Percentiles rank a stretch among this genome's conserved stretches.
phyloP scores from a whole-genome alignment of 1,140 invertebrate genomes.

The Frieseomelitta varia region DNA sequence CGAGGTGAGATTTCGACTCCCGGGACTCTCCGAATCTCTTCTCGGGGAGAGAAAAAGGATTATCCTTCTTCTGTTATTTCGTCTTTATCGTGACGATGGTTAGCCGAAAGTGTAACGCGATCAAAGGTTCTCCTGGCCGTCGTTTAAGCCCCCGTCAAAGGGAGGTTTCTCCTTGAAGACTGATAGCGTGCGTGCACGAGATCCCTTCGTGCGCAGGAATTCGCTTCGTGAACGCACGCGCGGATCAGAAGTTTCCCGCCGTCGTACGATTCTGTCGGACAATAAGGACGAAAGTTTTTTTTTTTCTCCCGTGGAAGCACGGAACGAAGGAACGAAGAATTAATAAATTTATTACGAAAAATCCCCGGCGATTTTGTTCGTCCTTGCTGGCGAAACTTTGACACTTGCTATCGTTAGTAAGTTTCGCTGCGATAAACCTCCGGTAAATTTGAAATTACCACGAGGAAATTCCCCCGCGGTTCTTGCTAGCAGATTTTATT shows the following conservation, averaged over 20 bases:
- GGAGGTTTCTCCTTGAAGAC: conserved; percentile 30
- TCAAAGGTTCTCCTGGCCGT: conserved; percentile 26
- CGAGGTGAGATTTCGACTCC: conserved; percentile 51
- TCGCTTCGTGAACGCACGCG: background rate
- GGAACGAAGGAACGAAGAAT: conserved; percentile 1
- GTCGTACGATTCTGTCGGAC: conserved; percentile 15
- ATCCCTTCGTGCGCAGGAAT: background rate
- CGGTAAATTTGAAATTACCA: conserved; percentile 22
- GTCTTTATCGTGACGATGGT: conserved; percentile 39
- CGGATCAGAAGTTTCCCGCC: conserved; percentile 30
- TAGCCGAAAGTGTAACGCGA: conserved; percentile 56
- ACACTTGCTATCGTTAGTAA: conserved; percentile 20
- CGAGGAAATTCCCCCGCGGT: background rate
- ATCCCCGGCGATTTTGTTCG: background rate
- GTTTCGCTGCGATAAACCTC: conserved; percentile 18
- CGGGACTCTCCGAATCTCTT: background rate
- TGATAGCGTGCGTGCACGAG: background rate
- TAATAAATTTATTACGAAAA: conserved; percentile 52
- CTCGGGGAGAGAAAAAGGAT: conserved; percentile 33
- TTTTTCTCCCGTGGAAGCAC: background rate
- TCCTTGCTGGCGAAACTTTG: conserved; percentile 1
- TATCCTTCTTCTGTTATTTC: conserved; percentile 49
- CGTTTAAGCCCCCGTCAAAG: conserved; percentile 29
- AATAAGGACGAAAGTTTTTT: conserved; percentile 19
- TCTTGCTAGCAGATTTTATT: background rate